phyloP scores from a whole-genome alignment of 2,888 invertebrate species.

The Uloborus plumipes region DNA sequence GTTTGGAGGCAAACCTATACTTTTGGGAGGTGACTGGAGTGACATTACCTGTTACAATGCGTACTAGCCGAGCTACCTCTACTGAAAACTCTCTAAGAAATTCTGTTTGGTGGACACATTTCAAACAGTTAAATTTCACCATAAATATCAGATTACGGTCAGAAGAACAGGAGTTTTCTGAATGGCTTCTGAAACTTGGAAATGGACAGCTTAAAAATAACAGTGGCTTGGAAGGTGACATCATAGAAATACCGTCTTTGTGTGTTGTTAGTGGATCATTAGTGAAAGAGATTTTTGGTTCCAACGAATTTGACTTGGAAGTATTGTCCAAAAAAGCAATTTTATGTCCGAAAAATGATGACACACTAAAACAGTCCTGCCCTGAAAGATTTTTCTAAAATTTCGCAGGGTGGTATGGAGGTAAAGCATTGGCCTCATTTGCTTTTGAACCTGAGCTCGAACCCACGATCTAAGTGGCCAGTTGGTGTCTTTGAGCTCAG shows the following conservation, averaged over 20 bases:
- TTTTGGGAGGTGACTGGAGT: conserved; percentile 60
- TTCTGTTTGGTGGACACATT: not conserved
- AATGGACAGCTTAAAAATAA: not conserved
- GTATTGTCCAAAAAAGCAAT: not conserved
- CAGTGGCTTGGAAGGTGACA: not conserved
- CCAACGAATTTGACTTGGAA: not conserved
- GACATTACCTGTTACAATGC: conserved; percentile 37
- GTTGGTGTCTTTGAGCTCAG: no score
- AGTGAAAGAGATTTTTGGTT: not conserved
- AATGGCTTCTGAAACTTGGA: conserved; percentile 4
- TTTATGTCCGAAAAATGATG: not conserved
- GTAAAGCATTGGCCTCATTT: no score
- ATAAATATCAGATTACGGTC: not conserved
- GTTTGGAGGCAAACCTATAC: conserved; percentile 53
- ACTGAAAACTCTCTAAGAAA: conserved; percentile 3
- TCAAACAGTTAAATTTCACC: not conserved
- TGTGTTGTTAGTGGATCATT: not conserved
- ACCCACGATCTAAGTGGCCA: no score
- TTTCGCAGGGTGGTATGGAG: no score
- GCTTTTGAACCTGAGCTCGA: no score
- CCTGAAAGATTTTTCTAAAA: no score
- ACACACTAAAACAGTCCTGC: not conserved
- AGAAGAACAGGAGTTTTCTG: not conserved
- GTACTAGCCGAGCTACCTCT: not conserved
- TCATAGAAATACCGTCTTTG: not conserved